phyloP scores from a whole-genome alignment of 1,140 invertebrate species.

The Ridgeia piscesae region DNA sequence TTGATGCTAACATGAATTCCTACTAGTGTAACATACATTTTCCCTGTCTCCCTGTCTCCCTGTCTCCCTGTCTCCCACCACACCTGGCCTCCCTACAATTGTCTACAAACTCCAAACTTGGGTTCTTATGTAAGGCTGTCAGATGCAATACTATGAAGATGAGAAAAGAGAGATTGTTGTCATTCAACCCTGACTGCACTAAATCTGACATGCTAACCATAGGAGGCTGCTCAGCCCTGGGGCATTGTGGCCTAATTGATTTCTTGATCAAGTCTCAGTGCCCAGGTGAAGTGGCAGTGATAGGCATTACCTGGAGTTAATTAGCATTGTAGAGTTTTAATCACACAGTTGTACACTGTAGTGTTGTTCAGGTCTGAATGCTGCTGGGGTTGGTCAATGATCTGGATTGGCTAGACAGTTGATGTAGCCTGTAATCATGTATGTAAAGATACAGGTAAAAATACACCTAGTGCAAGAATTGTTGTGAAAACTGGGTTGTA shows the following conservation, averaged over 20 bases:
- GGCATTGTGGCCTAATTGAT: not conserved
- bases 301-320: not conserved
- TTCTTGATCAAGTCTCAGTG: not conserved
- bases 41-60: not conserved
- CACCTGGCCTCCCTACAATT: not conserved
- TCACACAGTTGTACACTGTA: not conserved
- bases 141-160: not conserved
- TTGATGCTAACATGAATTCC: not conserved
- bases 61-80: not conserved
- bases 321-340: not conserved
- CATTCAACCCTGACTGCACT: not conserved
- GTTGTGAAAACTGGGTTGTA: not conserved
- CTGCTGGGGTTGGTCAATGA: no score
- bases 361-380: not conserved
- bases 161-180: not conserved
- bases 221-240: not conserved
- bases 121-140: not conserved
- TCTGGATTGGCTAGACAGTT: not conserved
- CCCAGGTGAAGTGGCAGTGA: not conserved
- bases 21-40: not conserved
- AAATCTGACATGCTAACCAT: not conserved
- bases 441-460: no score
- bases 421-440: no score
- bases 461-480: not conserved
- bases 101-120: not conserved